phyloP scores from a whole-genome alignment of 1,140 invertebrate genomes.

The Sweltsa coloradensis region DNA sequence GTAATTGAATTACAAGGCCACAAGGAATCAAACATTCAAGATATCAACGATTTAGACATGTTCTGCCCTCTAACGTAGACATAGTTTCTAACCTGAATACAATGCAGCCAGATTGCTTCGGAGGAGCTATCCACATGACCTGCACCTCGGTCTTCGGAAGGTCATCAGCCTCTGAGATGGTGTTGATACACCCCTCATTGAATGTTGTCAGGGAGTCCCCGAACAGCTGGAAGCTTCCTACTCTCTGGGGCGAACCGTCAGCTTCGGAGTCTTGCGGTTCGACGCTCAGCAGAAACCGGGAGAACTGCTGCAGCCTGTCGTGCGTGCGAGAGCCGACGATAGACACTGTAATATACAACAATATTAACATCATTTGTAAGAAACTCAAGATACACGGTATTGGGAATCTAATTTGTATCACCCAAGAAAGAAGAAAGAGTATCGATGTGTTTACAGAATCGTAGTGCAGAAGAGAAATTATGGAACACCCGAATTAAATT shows the following conservation, averaged over 20 bases:
- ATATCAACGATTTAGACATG: constrained; percentile 3
- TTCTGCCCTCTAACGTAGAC: constrained; percentile 1
- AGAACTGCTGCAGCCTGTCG: constrained; percentile 66
- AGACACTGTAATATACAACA: no score
- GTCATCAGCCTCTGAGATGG: constrained; percentile 64
- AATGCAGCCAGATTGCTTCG: constrained; percentile 71
- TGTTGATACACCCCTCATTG: constrained; percentile 78
- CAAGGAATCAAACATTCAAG: neutral
- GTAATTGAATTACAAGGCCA: neutral
- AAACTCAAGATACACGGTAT: no score
- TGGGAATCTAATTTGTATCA: no score
- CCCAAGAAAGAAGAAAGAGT: no score
- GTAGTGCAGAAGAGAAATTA: no score
- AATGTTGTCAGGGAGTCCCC: constrained; percentile 64
- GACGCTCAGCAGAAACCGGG: constrained; percentile 56
- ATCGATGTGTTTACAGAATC: no score
- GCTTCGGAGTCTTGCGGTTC: constrained; percentile 23
- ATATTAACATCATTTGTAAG: no score
- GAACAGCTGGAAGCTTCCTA: constrained; percentile 70
- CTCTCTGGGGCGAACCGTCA: constrained; percentile 30
- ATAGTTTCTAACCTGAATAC: constrained; percentile 46
- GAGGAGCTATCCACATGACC: constrained; percentile 82
- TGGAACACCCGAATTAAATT: no score
- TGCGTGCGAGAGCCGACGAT: constrained; percentile 59
- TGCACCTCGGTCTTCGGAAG: constrained; percentile 75